Conservation (phyloP, 1,140 invertebrate genomes). For the Nixonia krombeini region DNA sequence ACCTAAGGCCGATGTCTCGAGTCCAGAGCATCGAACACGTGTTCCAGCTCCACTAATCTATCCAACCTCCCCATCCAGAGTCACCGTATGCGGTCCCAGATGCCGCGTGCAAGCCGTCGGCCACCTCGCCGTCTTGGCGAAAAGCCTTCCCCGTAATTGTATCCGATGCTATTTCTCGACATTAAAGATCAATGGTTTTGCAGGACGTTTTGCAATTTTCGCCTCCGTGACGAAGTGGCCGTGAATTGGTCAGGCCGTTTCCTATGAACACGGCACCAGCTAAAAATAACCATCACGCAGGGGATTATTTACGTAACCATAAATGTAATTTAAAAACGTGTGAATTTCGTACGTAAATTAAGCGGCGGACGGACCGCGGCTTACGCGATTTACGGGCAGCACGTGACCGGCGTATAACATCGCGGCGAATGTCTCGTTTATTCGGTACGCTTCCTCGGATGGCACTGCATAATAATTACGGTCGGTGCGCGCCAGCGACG, state of each 20-base stretch:
- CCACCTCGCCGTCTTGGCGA: conserved; percentile 48
- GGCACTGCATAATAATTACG: conserved; percentile 45
- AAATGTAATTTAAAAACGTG: conserved; percentile 30
- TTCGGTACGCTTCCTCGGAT: conserved; percentile 41
- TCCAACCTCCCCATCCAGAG: conserved; percentile 46
- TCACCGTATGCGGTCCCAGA: conserved; percentile 63
- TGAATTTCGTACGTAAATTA: conserved; percentile 41
- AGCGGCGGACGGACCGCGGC: conserved; percentile 12
- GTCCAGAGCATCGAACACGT: conserved; percentile 65
- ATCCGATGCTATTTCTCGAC: too few species aligned
- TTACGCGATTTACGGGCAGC: conserved; percentile 23
- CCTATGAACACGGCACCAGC: too few species aligned
- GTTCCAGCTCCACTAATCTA: conserved; percentile 70
- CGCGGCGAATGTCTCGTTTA: conserved; percentile 37
- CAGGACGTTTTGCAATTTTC: too few species aligned
- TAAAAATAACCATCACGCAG: not conserved
- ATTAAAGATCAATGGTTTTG: too few species aligned
- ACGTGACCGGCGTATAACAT: conserved; percentile 31
- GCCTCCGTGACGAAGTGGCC: too few species aligned
- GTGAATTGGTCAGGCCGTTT: too few species aligned
- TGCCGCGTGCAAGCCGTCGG: conserved; percentile 57
- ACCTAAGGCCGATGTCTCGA: conserved; percentile 49
- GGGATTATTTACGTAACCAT: not conserved
- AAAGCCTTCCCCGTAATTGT: too few species aligned
- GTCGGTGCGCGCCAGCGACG: conserved; percentile 30